These are phyloP conservation scores for Eublepharis macularius DNA, from an alignment of 2,113 vertebrate species.

Conservation along the genomic window DNA sequence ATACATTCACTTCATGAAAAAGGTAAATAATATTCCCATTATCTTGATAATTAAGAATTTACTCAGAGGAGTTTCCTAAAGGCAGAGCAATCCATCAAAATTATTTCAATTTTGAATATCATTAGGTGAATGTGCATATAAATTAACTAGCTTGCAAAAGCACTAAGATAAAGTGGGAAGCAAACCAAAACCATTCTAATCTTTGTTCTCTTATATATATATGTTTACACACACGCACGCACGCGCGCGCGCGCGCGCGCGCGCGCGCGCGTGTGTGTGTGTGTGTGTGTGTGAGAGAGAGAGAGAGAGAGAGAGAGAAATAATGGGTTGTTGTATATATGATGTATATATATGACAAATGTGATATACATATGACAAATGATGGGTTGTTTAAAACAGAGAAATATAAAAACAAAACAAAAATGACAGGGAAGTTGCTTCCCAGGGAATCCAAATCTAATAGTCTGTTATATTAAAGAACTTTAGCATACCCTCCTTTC, in stretches of 20 bases:
- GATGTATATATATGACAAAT: no score
- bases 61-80: neutral
- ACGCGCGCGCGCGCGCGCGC: no score
- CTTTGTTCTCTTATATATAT: neutral
- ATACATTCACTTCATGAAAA: neutral
- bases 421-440: neutral
- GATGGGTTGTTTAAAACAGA: neutral
- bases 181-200: neutral
- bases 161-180: neutral
- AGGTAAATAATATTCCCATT: conserved; percentile 10
- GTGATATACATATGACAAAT: neutral
- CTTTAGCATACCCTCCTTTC: conserved; percentile 39
- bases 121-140: neutral
- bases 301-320: no score
- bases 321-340: no score
- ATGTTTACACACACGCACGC: no score
- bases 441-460: neutral
- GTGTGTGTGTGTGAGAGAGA: no score
- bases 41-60: conserved; percentile 12
- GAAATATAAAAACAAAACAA: neutral
- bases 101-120: conserved; percentile 14
- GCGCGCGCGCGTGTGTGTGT: no score
- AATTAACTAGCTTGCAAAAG: neutral
- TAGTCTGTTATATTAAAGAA: conserved; percentile 26
- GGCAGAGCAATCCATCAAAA: conserved; percentile 19